Percentiles rank a stretch among this genome's conserved stretches.
Conservation (phyloP, 2,888 invertebrate genomes). For the Diadegma fenestrale region DNA sequence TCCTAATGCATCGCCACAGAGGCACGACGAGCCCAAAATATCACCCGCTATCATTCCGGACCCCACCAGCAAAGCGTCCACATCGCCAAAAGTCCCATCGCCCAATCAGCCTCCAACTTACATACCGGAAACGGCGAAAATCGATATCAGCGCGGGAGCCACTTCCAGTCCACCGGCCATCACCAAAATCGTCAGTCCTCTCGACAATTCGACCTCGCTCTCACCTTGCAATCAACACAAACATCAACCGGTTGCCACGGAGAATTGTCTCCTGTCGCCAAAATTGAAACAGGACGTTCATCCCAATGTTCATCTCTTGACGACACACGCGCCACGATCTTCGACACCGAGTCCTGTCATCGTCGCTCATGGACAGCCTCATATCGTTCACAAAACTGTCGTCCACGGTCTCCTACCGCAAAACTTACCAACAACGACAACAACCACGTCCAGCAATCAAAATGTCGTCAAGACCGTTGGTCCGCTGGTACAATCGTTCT, state of each 20-base stretch:
- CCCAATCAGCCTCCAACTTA: constrained; percentile 84
- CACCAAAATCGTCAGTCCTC: constrained; percentile 68
- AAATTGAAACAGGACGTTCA: constrained; percentile 81
- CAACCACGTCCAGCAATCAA: constrained; percentile 71
- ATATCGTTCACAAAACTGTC: constrained; percentile 78
- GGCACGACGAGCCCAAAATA: constrained; percentile 81
- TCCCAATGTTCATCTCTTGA: constrained; percentile 88
- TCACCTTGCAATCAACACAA: constrained; percentile 70
- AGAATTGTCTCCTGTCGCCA: constrained; percentile 75
- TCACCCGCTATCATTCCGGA: constrained; percentile 82
- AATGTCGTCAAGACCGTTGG: constrained; percentile 80
- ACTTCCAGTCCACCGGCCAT: constrained; percentile 78
- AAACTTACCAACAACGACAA: constrained; percentile 45
- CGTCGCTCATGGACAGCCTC: constrained; percentile 82
- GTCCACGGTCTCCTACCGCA: constrained; percentile 75
- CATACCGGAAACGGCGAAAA: constrained; percentile 83
- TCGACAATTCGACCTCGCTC: constrained; percentile 72
- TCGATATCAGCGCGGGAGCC: constrained; percentile 79
- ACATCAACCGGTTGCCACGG: constrained; percentile 63
- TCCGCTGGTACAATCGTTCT: constrained; percentile 76
- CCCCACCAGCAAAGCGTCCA: constrained; percentile 81
- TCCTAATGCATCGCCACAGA: constrained; percentile 78
- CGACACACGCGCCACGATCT: constrained; percentile 88
- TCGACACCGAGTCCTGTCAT: constrained; percentile 86
- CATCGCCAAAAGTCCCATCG: constrained; percentile 83